Evolutionary conservation across 2,113 vertebrate species (phyloP), one percentile per base, ranked within the genome.

Genomic region (Ageneiosus marmoratus): DNA sequence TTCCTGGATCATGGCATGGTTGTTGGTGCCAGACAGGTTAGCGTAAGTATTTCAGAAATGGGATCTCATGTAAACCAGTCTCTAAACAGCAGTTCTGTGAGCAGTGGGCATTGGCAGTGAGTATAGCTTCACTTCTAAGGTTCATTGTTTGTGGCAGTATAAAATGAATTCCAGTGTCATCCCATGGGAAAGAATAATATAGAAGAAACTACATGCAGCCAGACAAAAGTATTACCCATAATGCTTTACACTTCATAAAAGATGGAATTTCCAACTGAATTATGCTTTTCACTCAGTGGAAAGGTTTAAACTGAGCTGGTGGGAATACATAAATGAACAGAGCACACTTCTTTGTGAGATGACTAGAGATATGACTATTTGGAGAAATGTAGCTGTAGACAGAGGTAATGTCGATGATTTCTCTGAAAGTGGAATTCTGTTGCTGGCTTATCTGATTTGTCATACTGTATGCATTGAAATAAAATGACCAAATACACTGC

Each of bases 291-390:
- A 63, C 32, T 50, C 4, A 37, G 20, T 29, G 10, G 41, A 79
- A 63, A 44, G 44, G 27, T 79, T 50, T 63, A 50, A 58, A 48
- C 29, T 18, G 18, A 50, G 48, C 48, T 32, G 32, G 2, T n/a
- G 77, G 77, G 82, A 65, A 85, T 85, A 80, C 22, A 79, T 58
- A 85, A 58, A 86, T 69, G 32, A 76, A 34, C 7, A 72, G 37
- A 46, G 29, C 78, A 67, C 65, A 37, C 65, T 79, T 58, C 58
- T 63, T 50, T 65, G 58, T 50, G 58, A 79, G 44, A 79, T 37
- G 62, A 80, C 22, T 55, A 70, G 22, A 70, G 24, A 80, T n/a
- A 41, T 70, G 63, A 79, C 44, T 67, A 18, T 78, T 65, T 79
- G 20, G 32, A 46, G 29, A 53, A 79, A 65, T 48, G 29, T 12